Evolutionary conservation across 2,888 invertebrate genomes (phyloP).

Genomic region (Sarcophaga subvicina): DNA sequence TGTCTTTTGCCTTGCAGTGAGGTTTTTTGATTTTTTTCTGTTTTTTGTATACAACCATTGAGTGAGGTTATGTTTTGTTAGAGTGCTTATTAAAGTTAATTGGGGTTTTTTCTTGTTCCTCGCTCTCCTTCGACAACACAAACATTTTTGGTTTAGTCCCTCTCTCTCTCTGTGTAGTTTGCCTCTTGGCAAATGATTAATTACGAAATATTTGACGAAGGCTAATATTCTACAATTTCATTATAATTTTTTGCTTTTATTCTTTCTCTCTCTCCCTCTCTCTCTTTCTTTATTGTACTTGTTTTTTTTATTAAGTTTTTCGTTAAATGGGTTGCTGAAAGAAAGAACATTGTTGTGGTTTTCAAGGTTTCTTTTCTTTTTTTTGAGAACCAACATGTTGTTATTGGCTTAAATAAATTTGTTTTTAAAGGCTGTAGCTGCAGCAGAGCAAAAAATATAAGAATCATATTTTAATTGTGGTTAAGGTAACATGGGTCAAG

Average conservation of each 20-base stretch:
- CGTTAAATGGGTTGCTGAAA: neutral
- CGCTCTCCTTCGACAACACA: neutral
- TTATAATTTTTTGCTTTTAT: neutral
- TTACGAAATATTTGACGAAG: slow-evolving; percentile 63
- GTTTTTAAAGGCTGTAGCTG: slow-evolving; percentile 6
- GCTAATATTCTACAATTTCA: slow-evolving; percentile 54
- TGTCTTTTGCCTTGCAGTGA: neutral
- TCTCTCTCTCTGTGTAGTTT: slow-evolving; percentile 25
- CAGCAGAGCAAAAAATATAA: neutral
- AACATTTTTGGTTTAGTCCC: neutral
- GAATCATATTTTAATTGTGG: slow-evolving; percentile 43
- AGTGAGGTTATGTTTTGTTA: slow-evolving; percentile 57
- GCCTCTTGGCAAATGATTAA: slow-evolving; percentile 69
- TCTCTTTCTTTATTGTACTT: neutral
- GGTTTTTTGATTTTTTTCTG: neutral
- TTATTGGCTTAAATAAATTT: slow-evolving; percentile 30
- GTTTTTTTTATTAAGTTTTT: neutral
- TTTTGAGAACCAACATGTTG: slow-evolving; percentile 8
- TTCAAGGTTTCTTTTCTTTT: slow-evolving; percentile 5
- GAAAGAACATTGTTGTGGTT: slow-evolving; percentile 17
- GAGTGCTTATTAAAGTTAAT: slow-evolving; percentile 69
- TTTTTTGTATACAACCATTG: slow-evolving; percentile 42
- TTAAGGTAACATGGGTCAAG: slow-evolving; percentile 28
- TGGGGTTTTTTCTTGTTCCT: slow-evolving; percentile 65
- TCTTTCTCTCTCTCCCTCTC: neutral